Evolutionary conservation across 2,797 vertebrate species (phyloP).

Genomic region (Poeciliopsis presidionis): DNA sequence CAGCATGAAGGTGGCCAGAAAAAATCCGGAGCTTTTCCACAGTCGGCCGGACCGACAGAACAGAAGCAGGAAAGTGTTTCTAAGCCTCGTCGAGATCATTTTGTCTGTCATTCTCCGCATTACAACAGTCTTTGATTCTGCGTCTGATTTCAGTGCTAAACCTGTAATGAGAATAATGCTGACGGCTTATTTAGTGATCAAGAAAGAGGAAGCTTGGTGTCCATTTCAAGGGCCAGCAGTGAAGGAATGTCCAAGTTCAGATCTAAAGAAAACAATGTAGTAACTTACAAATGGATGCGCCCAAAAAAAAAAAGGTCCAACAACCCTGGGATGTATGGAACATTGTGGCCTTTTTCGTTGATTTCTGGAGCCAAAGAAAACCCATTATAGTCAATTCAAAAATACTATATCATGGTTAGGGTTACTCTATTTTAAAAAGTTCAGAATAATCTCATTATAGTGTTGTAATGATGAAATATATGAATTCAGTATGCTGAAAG

Average conservation of each 20-base stretch:
- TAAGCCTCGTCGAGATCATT: constrained; percentile 34
- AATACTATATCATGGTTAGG: neutral
- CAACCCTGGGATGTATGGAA: neutral
- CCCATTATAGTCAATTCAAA: neutral
- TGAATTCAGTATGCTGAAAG: neutral
- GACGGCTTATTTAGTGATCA: constrained; percentile 54
- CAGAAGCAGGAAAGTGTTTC: constrained; percentile 1
- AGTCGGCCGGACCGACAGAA: neutral
- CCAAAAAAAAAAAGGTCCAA: neutral
- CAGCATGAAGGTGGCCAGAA: neutral
- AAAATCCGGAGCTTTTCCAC: neutral
- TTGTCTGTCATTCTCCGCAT: constrained; percentile 46
- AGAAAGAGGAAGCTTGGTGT: constrained; percentile 49
- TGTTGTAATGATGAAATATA: neutral
- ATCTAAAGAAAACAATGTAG: neutral
- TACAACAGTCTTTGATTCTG: constrained; percentile 62
- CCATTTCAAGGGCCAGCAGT: constrained; percentile 64
- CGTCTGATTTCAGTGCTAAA: constrained; percentile 68
- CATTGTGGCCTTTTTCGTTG: neutral
- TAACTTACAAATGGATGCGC: neutral
- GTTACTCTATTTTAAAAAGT: neutral
- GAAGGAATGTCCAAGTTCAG: constrained; percentile 53
- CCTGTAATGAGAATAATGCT: constrained; percentile 58
- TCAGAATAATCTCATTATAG: neutral
- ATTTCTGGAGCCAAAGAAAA: neutral